Conservation (phyloP, 2,888 invertebrate species). For the Ellobium chinense region DNA sequence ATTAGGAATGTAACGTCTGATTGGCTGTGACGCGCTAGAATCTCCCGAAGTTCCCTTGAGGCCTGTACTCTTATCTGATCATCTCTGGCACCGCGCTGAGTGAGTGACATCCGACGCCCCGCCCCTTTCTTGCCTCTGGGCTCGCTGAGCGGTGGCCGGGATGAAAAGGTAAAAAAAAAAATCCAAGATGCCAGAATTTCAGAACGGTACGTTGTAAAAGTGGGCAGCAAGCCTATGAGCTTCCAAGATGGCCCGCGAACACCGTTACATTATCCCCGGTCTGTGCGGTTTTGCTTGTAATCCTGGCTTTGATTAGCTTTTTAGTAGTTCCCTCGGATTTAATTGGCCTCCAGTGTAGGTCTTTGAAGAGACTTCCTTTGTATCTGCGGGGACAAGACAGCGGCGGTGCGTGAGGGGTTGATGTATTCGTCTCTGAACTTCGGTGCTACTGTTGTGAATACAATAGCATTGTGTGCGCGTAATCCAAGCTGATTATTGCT, state of each 20-base stretch:
- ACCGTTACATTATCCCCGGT: not conserved
- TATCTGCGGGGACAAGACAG: not conserved
- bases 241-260: not conserved
- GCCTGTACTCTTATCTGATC: slow-evolving; percentile 14
- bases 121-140: slow-evolving; percentile 7
- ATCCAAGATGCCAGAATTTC: not conserved
- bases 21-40: slow-evolving; percentile 1
- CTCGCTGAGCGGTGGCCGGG: slow-evolving; percentile 13
- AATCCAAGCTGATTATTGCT: not conserved
- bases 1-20: not conserved
- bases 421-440: not conserved
- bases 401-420: not conserved
- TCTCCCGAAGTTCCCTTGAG: not conserved
- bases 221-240: slow-evolving; percentile 14
- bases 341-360: not conserved
- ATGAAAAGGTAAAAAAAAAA: not conserved
- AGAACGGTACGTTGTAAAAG: not conserved
- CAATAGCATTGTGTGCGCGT: not conserved
- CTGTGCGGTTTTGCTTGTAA: not conserved
- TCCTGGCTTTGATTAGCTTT: slow-evolving; percentile 13
- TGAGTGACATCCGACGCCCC: slow-evolving; percentile 26
- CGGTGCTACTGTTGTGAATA: not conserved
- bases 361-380: not conserved
- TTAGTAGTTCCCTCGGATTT: not conserved
- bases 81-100: slow-evolving; percentile 36